Percentiles rank a stretch among this genome's conserved stretches.
phyloP scores from a whole-genome alignment of 2,888 invertebrate genomes.

The Amphipoea oculea region DNA sequence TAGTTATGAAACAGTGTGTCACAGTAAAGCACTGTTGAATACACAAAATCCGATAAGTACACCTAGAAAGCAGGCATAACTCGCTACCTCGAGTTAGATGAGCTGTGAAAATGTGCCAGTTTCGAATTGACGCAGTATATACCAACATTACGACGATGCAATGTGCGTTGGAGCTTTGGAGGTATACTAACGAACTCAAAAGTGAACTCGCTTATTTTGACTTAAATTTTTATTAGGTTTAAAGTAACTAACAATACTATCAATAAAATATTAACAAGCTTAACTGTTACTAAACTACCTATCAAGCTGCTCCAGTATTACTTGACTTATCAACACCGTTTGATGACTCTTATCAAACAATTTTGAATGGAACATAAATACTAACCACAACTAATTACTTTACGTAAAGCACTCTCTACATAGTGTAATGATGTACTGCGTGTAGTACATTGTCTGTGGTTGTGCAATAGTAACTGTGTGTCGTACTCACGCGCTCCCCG shows the following conservation, averaged over 20 bases:
- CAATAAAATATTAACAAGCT: neutral
- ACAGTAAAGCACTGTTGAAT: neutral
- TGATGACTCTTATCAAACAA: neutral
- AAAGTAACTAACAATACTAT: neutral
- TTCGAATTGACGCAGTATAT: neutral
- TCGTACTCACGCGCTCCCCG: constrained; percentile 72
- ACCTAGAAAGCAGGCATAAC: neutral
- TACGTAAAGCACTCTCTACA: constrained; percentile 19
- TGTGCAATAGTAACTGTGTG: constrained; percentile 55
- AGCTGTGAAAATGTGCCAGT: neutral
- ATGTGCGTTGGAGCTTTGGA: neutral
- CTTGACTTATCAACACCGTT: neutral
- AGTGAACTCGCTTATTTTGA: neutral
- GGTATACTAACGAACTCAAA: neutral
- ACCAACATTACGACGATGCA: neutral
- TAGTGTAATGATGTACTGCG: neutral
- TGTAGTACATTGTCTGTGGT: constrained; percentile 7
- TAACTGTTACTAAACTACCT: neutral
- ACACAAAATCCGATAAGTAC: neutral
- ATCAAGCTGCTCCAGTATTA: neutral
- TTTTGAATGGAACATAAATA: neutral
- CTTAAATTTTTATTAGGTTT: neutral
- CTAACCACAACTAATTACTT: neutral
- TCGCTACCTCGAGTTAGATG: neutral
- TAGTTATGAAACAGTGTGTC: neutral